Evolutionary conservation across 92 coral and sea anemone genomes (phyloP), one percentile per base, ranked within the genome.

Genomic region (Chrysogorgia sp.): DNA sequence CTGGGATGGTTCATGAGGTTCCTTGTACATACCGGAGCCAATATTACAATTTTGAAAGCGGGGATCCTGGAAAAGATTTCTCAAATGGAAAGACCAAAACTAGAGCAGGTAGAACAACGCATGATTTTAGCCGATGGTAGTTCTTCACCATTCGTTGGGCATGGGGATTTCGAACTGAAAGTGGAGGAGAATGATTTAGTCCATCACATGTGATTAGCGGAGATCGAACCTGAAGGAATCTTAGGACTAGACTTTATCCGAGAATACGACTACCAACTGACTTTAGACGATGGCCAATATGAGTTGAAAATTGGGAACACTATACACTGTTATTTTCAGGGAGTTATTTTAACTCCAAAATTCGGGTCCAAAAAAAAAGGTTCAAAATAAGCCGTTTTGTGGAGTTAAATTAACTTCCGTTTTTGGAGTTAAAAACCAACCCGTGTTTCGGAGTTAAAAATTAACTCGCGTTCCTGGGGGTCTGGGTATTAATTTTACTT

Each of bases 61-160:
- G 25, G 60, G 20, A 60, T 49, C 3, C 50, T 71, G 40, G 24
- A 49, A 24, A 64, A 23, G 12, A 64, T 64, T 23, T 41, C 71
- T 23, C 21, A 24, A 64, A 2, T 7, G 7, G 48, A 24, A 34
- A 9, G 48, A 12, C 71, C 43, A 25, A 45, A 1, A n/a, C 23
- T 29, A 23, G 74, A 70, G 40, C 80, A 49, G 85, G 85, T 81
- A 10, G 59, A 74, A 58, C 2, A 52, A 1, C 40, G 20, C 63
- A 49, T 47, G 77, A 35, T 47, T 40, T 60, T 71, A 14, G 63
- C 77, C 1, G 77, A 71, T 32, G 77, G 77, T 25, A 71, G 77
- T 60, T 71, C 2, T 60, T 60, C 50, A 31, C 77, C 45, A 19
- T 71, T 71, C 59, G 6, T 65, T 15, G 77, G 45, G 60, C 63